phyloP scores from a whole-genome alignment of 2,113 vertebrate species.

The Boulengerochromis microlepis region DNA sequence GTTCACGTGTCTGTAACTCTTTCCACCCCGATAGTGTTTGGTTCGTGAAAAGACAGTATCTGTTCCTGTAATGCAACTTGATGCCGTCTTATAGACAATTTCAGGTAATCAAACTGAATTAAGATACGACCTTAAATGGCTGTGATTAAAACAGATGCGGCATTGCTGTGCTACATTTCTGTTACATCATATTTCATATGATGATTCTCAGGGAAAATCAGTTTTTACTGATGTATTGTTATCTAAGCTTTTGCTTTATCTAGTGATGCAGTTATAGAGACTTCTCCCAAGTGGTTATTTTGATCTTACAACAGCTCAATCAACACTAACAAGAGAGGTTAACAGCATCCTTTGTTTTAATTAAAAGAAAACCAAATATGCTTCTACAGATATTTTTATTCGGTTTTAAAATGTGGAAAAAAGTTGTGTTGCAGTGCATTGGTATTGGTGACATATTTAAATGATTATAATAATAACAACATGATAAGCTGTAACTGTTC shows the following conservation, averaged over 20 bases:
- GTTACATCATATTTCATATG: background rate
- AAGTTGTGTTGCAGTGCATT: background rate
- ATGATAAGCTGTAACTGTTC: background rate
- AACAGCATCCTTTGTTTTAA: background rate
- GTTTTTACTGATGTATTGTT: background rate
- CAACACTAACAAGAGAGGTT: background rate
- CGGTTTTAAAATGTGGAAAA: background rate
- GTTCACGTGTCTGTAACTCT: background rate
- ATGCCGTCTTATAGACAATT: background rate
- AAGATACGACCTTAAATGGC: background rate
- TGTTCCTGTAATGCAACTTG: background rate
- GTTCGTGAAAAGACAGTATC: fast-evolving
- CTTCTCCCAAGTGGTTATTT: background rate
- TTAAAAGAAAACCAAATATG: background rate
- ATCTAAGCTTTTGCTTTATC: background rate
- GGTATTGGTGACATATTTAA: background rate
- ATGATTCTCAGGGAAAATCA: background rate
- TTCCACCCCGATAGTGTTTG: background rate
- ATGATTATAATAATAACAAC: background rate
- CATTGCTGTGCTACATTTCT: background rate
- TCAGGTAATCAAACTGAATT: background rate
- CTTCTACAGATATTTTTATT: background rate
- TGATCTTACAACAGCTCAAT: background rate
- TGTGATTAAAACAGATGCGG: background rate
- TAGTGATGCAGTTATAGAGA: background rate